phyloP scores from a whole-genome alignment of 1,140 invertebrate genomes.

The Heliconius congener region DNA sequence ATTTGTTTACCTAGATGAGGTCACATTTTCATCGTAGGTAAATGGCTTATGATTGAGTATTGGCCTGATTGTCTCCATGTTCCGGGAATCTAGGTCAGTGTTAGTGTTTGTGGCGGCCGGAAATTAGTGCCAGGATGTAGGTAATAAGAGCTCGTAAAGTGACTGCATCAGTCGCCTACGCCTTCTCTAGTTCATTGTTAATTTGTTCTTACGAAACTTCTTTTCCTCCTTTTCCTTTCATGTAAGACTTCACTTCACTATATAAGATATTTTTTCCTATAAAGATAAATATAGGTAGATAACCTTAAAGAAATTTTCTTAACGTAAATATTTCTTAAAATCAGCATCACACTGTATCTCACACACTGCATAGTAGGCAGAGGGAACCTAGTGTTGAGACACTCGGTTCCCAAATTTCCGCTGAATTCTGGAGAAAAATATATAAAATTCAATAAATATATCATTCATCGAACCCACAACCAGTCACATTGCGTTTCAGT shows the following conservation, averaged over 20 bases:
- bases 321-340: too few species aligned
- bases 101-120: conserved; percentile 55
- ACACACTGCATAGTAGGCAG: too few species aligned
- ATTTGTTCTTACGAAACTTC: not conserved
- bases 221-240: not conserved
- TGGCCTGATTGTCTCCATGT: conserved; percentile 61
- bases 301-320: too few species aligned
- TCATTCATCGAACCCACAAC: too few species aligned
- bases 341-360: too few species aligned
- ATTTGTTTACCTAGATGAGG: not conserved
- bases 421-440: too few species aligned
- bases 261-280: too few species aligned
- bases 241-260: not conserved
- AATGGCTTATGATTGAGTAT: conserved; percentile 60
- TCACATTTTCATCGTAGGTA: conserved; percentile 44
- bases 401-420: too few species aligned
- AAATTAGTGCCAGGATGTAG: conserved; percentile 63
- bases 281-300: too few species aligned
- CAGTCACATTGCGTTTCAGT: too few species aligned
- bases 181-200: conserved; percentile 28
- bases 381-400: too few species aligned
- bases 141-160: conserved; percentile 55
- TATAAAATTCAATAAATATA: too few species aligned
- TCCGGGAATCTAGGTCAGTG: conserved; percentile 71
- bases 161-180: conserved; percentile 48